phyloP scores from a whole-genome alignment of 2,113 vertebrate genomes.

The Rana temporaria region DNA sequence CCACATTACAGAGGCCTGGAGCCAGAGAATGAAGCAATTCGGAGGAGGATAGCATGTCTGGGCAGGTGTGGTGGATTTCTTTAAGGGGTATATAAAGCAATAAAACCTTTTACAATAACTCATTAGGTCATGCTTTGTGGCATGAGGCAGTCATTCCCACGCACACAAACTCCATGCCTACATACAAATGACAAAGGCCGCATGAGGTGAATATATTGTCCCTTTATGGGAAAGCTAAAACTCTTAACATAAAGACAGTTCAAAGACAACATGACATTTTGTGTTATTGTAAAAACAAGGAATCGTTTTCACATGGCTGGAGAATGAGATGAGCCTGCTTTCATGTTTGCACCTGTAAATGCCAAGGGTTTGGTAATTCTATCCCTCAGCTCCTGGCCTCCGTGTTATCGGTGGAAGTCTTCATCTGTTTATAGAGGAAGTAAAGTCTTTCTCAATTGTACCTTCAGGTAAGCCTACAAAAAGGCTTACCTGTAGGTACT shows the following conservation, averaged over 20 bases:
- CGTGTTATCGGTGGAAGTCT: neutral
- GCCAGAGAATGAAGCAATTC: neutral
- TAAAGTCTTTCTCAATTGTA: no score
- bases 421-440: neutral
- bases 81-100: neutral
- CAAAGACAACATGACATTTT: slow-evolving; percentile 4
- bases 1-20: neutral
- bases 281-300: slow-evolving; percentile 41
- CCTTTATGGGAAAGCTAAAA: slow-evolving; percentile 13
- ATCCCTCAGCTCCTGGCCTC: neutral
- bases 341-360: slow-evolving; percentile 37
- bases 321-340: slow-evolving; percentile 19
- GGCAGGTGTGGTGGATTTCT: neutral
- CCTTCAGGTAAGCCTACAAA: no score
- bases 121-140: slow-evolving; percentile 3
- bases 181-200: slow-evolving; percentile 1
- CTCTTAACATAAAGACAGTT: slow-evolving; percentile 10
- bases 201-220: slow-evolving; percentile 7
- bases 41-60: neutral
- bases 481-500: no score
- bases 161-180: neutral
- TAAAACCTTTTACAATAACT: slow-evolving; percentile 7
- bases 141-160: neutral
- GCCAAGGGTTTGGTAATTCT: neutral
- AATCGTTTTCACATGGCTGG: slow-evolving; percentile 32